Evolutionary conservation across 2,797 vertebrate species (phyloP).

Genomic region (Rhinophrynus dorsalis): DNA sequence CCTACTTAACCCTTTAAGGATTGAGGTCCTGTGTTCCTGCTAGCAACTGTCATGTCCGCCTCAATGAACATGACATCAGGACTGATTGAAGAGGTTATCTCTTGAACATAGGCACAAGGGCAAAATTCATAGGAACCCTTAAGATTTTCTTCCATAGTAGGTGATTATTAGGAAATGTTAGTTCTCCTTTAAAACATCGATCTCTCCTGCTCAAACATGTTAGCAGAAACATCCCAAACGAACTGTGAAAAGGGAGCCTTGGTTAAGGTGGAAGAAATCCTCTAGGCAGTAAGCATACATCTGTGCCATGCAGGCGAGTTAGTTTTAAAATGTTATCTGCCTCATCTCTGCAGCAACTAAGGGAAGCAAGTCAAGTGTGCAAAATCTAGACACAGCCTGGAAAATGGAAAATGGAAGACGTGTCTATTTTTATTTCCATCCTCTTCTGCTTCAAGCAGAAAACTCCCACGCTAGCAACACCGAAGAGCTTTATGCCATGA

Average conservation of each 20-base stretch:
- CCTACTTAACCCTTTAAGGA: too few species aligned
- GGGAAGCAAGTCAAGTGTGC: conserved; percentile 28
- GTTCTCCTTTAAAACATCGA: neutral
- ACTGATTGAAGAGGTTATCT: too few species aligned
- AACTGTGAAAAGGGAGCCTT: conserved; percentile 10
- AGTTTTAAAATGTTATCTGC: conserved; percentile 19
- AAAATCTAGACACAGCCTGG: conserved; percentile 30
- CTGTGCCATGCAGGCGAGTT: conserved; percentile 6
- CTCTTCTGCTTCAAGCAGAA: conserved; percentile 29
- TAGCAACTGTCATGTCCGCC: too few species aligned
- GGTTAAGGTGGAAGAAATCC: conserved; percentile 26
- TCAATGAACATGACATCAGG: too few species aligned
- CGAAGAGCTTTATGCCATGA: conserved; percentile 15
- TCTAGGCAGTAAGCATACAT: conserved; percentile 14
- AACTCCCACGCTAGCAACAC: conserved; percentile 42
- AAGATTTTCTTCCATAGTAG: too few species aligned
- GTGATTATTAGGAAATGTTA: too few species aligned
- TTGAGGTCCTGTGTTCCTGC: too few species aligned
- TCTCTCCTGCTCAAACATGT: neutral
- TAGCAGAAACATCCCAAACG: conserved; percentile 14
- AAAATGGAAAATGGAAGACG: conserved; percentile 48
- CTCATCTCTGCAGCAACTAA: neutral
- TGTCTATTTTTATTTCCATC: conserved; percentile 44
- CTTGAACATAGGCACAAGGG: too few species aligned
- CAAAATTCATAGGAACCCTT: too few species aligned